Evolutionary conservation across 1,140 invertebrate genomes (phyloP), one percentile per base, ranked within the genome.

Genomic region (Drosophila subpulchrella): DNA sequence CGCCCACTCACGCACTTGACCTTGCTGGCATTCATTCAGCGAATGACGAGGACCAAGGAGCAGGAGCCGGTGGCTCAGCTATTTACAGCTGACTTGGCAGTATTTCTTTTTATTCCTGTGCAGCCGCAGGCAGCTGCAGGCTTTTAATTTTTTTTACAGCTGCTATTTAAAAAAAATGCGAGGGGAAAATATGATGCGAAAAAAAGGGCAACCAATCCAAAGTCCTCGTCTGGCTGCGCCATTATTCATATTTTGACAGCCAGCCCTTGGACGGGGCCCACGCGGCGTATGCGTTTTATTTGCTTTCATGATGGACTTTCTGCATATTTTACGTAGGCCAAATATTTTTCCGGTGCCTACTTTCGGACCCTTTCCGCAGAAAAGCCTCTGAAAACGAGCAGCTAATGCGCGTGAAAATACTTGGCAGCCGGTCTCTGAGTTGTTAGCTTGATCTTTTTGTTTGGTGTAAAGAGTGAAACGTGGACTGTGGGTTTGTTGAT

Each of bases 161-260:
- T 78, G 81, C 67, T 75, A 71, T 84, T 84, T 65, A 67, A 72
- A 72, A 66, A 71, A 80, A 53, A 73, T 53, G 46, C 38, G 4
- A 5, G 15, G 15, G 58, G 12, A 36, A 60, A 58, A 47, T 71
- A 41, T 60, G 38, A 39, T 68, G 34, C 38, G 13, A 30, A 48
- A 57, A 57, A 66, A 57, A 59, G 71, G 54, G 51, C 32, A 27
- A 56, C 72, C 74, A 53, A 51, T 59, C 63, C 36, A 48, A 44
- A 42, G 48, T 47, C 44, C 38, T 53, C 71, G 73, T 67, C 73
- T 58, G 73, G 73, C 41, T 60, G 51, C 53, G 65, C 79, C 83
- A 88, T 88, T 88, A 79, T 73, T 88, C 83, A 88, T 88, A 77
- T 77, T 88, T 88, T 88, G 83, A 88, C 83, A 86, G 83, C 56